Conservation (phyloP, 2,113 vertebrate species). For the Melanerpes aurifrons region DNA sequence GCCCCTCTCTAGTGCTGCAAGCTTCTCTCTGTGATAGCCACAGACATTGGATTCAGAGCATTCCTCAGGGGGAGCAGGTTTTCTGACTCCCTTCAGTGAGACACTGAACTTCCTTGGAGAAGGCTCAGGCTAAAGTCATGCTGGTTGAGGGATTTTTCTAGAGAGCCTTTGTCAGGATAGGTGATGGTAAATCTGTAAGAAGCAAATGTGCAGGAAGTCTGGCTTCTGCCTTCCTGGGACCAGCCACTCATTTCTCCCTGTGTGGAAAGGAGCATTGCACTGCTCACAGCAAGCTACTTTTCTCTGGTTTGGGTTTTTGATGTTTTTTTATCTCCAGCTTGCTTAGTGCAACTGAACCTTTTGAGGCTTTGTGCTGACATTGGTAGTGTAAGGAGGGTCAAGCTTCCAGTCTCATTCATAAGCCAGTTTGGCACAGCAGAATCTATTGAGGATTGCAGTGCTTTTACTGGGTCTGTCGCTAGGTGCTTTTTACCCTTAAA, state of each 20-base stretch:
- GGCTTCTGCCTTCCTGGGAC: neutral
- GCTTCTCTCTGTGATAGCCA: neutral
- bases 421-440: neutral
- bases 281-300: neutral
- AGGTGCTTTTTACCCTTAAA: neutral
- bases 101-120: neutral
- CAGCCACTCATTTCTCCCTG: neutral
- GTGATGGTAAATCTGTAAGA: neutral
- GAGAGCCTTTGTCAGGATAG: neutral
- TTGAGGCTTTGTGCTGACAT: neutral
- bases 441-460: neutral
- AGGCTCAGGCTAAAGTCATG: neutral
- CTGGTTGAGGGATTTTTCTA: neutral
- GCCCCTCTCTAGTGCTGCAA: neutral
- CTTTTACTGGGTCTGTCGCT: neutral
- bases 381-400: neutral
- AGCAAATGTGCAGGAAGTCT: fast-evolving
- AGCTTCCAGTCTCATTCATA: neutral
- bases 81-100: neutral
- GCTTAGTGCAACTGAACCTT: neutral
- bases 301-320: neutral
- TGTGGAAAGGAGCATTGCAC: fast-evolving
- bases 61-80: neutral
- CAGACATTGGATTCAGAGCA: fast-evolving
- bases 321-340: neutral